phyloP scores from a whole-genome alignment of 2,888 invertebrate species.

The Helleia helle region DNA sequence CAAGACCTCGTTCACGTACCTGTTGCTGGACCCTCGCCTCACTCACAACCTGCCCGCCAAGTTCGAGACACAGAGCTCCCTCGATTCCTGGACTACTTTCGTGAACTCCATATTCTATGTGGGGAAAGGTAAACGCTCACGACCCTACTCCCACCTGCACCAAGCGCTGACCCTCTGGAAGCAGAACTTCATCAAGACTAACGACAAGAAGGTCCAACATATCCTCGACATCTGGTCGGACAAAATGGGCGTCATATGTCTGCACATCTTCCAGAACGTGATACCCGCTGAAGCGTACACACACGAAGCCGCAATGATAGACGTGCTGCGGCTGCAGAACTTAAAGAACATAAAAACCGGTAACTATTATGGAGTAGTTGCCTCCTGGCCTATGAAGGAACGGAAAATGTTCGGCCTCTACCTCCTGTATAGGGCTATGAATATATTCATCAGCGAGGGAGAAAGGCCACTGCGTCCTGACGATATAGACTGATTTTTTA shows the following conservation, averaged over 20 bases:
- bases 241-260: slow-evolving; percentile 88
- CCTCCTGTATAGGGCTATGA: slow-evolving; percentile 85
- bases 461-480: slow-evolving; percentile 89
- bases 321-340: slow-evolving; percentile 83
- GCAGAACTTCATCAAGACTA: slow-evolving; percentile 51
- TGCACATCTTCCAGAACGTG: slow-evolving; percentile 92
- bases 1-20: slow-evolving; percentile 92
- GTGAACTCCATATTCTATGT: slow-evolving; percentile 93
- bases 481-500: slow-evolving; percentile 77
- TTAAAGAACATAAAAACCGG: slow-evolving; percentile 86
- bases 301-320: slow-evolving; percentile 95
- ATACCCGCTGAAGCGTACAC: slow-evolving; percentile 95
- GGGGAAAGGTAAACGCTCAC: slow-evolving; percentile 90
- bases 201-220: slow-evolving; percentile 78
- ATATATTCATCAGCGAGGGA: slow-evolving; percentile 89
- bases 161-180: slow-evolving; percentile 85
- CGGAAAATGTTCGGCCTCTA: slow-evolving; percentile 84
- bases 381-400: slow-evolving; percentile 82
- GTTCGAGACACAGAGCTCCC: slow-evolving; percentile 49
- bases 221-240: slow-evolving; percentile 92
- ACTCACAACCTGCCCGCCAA: slow-evolving; percentile 83
- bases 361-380: slow-evolving; percentile 85
- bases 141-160: slow-evolving; percentile 93
- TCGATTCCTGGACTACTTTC: slow-evolving; percentile 83
- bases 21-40: slow-evolving; percentile 89